Conservation (phyloP, 2,797 vertebrate genomes). For the Peromyscus melanophrys region DNA sequence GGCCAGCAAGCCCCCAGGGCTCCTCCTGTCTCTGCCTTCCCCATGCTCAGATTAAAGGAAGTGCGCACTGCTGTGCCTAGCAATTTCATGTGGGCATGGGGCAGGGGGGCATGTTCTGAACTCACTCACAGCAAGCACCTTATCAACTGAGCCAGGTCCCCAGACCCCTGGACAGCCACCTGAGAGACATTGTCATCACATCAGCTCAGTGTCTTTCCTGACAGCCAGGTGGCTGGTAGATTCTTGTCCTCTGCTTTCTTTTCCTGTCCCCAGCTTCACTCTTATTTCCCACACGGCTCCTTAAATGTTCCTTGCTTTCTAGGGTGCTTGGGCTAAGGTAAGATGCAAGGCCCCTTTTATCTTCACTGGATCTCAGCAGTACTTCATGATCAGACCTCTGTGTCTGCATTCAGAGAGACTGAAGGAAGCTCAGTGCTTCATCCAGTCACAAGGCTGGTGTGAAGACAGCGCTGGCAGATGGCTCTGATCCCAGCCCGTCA, state of each 20-base stretch:
- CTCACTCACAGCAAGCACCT: background rate
- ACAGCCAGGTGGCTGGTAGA: background rate
- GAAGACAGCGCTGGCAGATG: background rate
- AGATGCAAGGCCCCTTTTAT: background rate
- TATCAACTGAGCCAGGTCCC: background rate
- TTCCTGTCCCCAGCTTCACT: background rate
- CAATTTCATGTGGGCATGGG: background rate
- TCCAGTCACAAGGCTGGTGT: background rate
- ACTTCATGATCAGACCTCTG: fast-evolving
- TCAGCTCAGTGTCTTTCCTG: background rate
- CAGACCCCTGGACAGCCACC: background rate
- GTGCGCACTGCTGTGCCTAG: background rate
- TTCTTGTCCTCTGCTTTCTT: background rate
- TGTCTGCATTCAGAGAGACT: background rate
- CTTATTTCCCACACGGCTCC: background rate
- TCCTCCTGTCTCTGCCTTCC: background rate
- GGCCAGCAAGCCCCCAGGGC: background rate
- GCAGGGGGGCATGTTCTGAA: background rate
- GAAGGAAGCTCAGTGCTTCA: background rate
- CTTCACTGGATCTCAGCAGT: background rate
- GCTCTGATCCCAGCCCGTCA: background rate
- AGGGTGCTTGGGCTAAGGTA: background rate
- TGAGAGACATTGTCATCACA: background rate
- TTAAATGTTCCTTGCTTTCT: background rate
- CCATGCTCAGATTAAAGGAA: background rate